Evolutionary conservation across 2,113 vertebrate genomes (phyloP).

Genomic region (Cyprinus carpio): DNA sequence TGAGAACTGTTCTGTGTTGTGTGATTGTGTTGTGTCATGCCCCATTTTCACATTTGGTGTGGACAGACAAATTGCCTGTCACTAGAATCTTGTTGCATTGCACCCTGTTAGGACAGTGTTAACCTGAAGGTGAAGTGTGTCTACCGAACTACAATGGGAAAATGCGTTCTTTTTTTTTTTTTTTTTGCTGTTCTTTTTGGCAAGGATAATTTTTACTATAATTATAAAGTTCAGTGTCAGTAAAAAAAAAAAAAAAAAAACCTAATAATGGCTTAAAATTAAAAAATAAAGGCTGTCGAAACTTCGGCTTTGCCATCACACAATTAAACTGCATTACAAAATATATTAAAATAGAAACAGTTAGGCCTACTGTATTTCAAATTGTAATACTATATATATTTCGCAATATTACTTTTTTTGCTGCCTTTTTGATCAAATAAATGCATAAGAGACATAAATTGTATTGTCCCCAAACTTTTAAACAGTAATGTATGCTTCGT

Average conservation of each 20-base stretch:
- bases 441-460: background rate
- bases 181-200: background rate
- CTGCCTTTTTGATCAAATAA: background rate
- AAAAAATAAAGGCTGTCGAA: no score
- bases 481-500: background rate
- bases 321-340: background rate
- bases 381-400: background rate
- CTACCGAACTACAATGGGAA: background rate
- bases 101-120: background rate
- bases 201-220: background rate
- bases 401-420: background rate
- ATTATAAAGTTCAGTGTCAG: background rate
- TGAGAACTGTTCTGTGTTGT: slow-evolving; percentile 2
- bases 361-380: background rate
- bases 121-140: slow-evolving; percentile 16
- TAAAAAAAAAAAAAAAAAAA: background rate
- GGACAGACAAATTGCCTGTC: slow-evolving; percentile 19
- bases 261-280: no score
- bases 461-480: no score
- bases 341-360: no score
- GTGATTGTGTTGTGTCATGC: background rate
- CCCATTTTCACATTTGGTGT: background rate
- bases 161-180: background rate
- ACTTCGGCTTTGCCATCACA: background rate
- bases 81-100: background rate